Percentiles rank a stretch among this genome's conserved stretches.
Evolutionary conservation across 2,888 invertebrate species (phyloP).

Genomic region (Bedellia somnulentella): DNA sequence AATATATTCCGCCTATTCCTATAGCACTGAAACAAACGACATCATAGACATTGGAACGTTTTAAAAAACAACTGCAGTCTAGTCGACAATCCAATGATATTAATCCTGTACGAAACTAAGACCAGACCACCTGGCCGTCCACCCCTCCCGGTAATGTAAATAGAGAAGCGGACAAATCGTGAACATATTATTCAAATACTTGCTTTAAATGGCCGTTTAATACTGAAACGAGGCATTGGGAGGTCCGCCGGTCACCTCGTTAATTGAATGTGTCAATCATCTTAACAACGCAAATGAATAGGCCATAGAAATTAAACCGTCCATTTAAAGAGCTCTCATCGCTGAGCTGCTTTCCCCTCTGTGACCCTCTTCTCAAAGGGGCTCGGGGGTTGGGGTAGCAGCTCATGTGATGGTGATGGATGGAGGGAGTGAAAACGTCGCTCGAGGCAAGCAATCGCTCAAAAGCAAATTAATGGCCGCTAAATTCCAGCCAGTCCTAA

Average conservation of each 20-base stretch:
- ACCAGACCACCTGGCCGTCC: constrained; percentile 16
- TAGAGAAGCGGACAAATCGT: constrained; percentile 6
- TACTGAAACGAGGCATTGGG: constrained; percentile 44
- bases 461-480: constrained; percentile 30
- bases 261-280: constrained; percentile 83
- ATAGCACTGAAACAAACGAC: too few species aligned
- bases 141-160: constrained; percentile 7
- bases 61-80: too few species aligned
- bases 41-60: too few species aligned
- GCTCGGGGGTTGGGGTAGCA: constrained; percentile 6
- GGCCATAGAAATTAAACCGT: constrained; percentile 21
- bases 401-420: constrained; percentile 17
- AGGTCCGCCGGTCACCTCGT: constrained; percentile 64
- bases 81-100: constrained; percentile 37
- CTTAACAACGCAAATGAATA: constrained; percentile 70
- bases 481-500: constrained; percentile 39
- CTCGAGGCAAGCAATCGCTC: constrained; percentile 40
- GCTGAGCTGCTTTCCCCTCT: not conserved
- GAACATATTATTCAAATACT: too few species aligned
- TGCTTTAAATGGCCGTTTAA: too few species aligned
- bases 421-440: constrained; percentile 13
- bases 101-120: constrained; percentile 22
- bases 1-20: too few species aligned
- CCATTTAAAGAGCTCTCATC: not conserved
- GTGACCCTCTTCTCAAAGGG: not conserved